Evolutionary conservation across 2,113 vertebrate genomes (phyloP).

Genomic region (Centrocercus urophasianus): DNA sequence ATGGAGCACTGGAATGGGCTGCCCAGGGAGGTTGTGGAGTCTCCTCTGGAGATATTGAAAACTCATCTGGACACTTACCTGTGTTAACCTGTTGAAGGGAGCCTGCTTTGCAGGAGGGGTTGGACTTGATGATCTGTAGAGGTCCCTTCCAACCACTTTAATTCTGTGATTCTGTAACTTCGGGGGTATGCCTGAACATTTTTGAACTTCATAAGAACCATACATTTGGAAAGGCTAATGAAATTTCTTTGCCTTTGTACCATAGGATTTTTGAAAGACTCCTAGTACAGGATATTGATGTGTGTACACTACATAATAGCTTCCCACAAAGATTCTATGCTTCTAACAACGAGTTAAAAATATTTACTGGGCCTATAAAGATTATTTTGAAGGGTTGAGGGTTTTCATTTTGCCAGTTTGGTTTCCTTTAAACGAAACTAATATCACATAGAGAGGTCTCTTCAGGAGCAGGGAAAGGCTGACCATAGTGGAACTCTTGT

Average conservation of each 20-base stretch:
- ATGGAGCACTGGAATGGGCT: no score
- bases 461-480: no score
- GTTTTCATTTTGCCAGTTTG: not conserved
- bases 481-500: no score
- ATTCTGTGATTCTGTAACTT: not conserved
- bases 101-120: no score
- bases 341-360: not conserved
- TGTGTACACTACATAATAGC: not conserved
- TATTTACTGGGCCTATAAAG: not conserved
- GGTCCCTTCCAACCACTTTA: no score
- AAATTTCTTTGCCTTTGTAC: not conserved
- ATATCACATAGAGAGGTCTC: no score
- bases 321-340: not conserved
- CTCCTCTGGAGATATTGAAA: no score
- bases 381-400: not conserved
- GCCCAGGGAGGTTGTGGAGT: no score
- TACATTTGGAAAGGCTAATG: not conserved
- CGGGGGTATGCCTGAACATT: not conserved
- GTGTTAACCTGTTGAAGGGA: no score
- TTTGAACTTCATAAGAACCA: not conserved
- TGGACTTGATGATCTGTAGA: no score
- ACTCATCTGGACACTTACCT: no score
- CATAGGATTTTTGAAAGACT: not conserved
- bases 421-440: not conserved
- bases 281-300: not conserved